phyloP scores from a whole-genome alignment of 2,797 vertebrate genomes.

The Eidolon dupreanum region DNA sequence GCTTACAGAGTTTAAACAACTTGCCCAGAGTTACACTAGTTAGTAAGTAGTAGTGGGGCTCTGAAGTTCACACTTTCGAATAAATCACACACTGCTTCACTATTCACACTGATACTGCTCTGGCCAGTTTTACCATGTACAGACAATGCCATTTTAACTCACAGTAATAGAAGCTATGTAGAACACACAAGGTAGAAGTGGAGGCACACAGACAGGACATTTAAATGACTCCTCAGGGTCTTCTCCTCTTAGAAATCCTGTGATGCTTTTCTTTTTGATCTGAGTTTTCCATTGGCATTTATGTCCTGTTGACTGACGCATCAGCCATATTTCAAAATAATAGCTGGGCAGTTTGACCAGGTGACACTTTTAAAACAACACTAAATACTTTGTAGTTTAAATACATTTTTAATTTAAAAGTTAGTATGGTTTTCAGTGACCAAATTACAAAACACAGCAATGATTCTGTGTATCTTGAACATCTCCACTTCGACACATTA shows the following conservation, averaged over 20 bases:
- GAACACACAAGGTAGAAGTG: fast-evolving
- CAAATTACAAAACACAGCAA: background rate
- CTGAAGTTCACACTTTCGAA: background rate
- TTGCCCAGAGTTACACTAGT: too few species aligned
- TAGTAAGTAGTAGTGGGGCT: background rate
- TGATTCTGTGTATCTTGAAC: background rate
- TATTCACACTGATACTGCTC: background rate
- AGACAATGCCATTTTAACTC: background rate
- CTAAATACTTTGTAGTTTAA: background rate
- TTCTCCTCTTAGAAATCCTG: background rate
- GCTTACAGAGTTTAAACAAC: background rate
- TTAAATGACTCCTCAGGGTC: background rate
- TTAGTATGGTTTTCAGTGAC: background rate
- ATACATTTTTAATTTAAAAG: background rate
- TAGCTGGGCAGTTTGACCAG: background rate
- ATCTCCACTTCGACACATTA: background rate
- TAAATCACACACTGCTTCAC: background rate
- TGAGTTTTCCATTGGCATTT: background rate
- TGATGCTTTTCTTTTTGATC: background rate
- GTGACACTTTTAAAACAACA: background rate
- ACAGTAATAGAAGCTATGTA: fast-evolving
- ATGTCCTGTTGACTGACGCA: background rate
- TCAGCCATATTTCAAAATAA: background rate
- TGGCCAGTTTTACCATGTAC: background rate
- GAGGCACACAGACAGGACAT: background rate